Conservation (phyloP, 2,888 invertebrate genomes). For the Horisme vitalbata region DNA sequence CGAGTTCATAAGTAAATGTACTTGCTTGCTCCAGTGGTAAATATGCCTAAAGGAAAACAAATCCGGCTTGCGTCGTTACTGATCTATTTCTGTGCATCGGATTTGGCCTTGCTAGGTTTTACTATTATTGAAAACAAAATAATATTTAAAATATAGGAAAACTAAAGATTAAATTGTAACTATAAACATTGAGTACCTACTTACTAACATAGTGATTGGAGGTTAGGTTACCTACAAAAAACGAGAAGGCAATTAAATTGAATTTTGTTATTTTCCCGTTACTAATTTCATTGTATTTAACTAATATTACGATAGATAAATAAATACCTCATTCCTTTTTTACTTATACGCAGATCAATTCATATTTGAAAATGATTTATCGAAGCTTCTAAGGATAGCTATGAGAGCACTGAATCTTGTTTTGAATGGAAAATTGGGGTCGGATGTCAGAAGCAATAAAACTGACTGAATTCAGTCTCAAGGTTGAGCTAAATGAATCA, state of each 20-base stretch:
- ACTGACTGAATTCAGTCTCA: slow-evolving; percentile 18
- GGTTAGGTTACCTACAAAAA: no score
- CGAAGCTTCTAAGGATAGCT: neutral
- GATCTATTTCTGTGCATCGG: slow-evolving; percentile 57
- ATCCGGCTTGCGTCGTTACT: slow-evolving; percentile 34
- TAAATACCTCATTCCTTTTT: no score
- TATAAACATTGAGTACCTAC: no score
- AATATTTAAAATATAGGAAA: neutral
- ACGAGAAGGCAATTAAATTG: no score
- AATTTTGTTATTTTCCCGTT: no score
- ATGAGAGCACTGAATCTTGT: slow-evolving; percentile 9
- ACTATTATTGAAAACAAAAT: slow-evolving; percentile 43
- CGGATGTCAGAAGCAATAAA: slow-evolving; percentile 34
- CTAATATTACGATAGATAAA: no score
- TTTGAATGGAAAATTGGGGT: slow-evolving; percentile 29
- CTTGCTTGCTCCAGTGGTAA: slow-evolving; percentile 32
- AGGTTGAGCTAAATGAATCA: slow-evolving; percentile 23
- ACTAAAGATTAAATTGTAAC: no score
- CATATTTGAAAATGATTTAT: slow-evolving; percentile 11
- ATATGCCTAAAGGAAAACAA: slow-evolving; percentile 32
- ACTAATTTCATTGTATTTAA: no score
- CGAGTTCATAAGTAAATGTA: no score
- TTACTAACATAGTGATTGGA: no score
- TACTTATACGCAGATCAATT: no score
- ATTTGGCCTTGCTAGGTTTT: slow-evolving; percentile 54